Percentiles rank a stretch among this genome's conserved stretches.
These are phyloP conservation scores for Oceanites oceanicus DNA, from an alignment of 2,113 vertebrate genomes.

Conservation along the genomic window DNA sequence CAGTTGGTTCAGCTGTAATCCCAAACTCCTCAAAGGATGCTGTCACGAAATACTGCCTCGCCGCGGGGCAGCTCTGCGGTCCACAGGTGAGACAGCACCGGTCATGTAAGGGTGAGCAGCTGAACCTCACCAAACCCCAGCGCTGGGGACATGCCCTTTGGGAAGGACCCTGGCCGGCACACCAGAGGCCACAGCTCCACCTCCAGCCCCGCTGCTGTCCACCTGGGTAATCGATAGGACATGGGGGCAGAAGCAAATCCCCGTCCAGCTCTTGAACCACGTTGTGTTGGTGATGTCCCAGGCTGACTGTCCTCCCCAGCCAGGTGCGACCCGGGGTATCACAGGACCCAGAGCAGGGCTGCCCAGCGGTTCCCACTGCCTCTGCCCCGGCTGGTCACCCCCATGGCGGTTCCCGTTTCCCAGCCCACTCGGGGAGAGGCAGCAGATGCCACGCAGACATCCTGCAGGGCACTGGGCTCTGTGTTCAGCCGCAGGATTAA, in stretches of 20 bases:
- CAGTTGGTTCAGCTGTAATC: neutral
- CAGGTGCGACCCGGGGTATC: fast-evolving
- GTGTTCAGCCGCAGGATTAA: neutral
- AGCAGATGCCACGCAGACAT: neutral
- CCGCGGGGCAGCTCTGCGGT: neutral
- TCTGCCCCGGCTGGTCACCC: neutral
- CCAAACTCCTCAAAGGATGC: neutral
- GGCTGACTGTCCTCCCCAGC: neutral
- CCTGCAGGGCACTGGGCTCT: neutral
- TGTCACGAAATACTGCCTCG: neutral
- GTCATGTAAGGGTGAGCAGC: neutral
- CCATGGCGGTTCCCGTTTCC: fast-evolving
- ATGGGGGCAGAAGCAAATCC: neutral
- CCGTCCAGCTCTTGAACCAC: neutral
- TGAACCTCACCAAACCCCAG: neutral
- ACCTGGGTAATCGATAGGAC: fast-evolving
- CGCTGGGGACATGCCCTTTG: fast-evolving
- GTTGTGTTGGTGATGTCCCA: fast-evolving
- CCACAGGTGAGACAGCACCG: neutral
- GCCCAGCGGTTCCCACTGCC: neutral
- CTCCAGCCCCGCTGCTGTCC: neutral
- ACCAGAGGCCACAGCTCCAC: fast-evolving
- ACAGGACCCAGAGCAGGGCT: neutral
- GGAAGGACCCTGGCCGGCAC: neutral
- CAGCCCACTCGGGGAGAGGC: neutral